Percentiles rank a stretch among this genome's conserved stretches.
Conservation (phyloP, 53 echinoderm and acorn worm genomes). For the Paracentrotus lividus region DNA sequence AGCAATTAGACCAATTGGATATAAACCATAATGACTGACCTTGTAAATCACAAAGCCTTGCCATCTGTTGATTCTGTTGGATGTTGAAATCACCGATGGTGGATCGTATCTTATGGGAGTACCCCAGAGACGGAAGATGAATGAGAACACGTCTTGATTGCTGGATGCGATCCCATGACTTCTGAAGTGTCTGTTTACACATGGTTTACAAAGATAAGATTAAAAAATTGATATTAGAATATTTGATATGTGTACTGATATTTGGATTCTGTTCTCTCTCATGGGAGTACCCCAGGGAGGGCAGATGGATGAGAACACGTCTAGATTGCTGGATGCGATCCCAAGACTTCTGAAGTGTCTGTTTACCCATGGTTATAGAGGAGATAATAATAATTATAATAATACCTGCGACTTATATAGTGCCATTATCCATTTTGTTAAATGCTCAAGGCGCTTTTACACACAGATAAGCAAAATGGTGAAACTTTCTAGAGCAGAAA, state of each 20-base stretch:
- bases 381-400: background rate
- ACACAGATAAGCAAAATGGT: background rate
- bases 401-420: too few species aligned
- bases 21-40: conserved; percentile 80
- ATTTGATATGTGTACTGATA: too few species aligned
- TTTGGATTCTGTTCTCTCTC: too few species aligned
- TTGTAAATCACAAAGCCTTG: conserved; percentile 88
- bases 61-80: conserved; percentile 93
- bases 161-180: conserved; percentile 91
- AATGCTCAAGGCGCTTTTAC: too few species aligned
- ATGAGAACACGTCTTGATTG: conserved; percentile 83
- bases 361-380: background rate
- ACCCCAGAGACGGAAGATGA: conserved; percentile 92
- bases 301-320: conserved; percentile 87
- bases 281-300: conserved; percentile 93
- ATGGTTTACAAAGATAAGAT: too few species aligned
- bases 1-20: too few species aligned
- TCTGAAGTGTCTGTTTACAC: conserved; percentile 79
- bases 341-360: conserved; percentile 87
- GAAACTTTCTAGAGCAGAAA: background rate
- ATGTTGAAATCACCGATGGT: conserved; percentile 95
- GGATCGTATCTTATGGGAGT: conserved; percentile 91
- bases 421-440: too few species aligned
- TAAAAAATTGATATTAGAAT: too few species aligned
- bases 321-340: conserved; percentile 86